Conservation (phyloP, 1,140 invertebrate species). For the Aphelinus certus region DNA sequence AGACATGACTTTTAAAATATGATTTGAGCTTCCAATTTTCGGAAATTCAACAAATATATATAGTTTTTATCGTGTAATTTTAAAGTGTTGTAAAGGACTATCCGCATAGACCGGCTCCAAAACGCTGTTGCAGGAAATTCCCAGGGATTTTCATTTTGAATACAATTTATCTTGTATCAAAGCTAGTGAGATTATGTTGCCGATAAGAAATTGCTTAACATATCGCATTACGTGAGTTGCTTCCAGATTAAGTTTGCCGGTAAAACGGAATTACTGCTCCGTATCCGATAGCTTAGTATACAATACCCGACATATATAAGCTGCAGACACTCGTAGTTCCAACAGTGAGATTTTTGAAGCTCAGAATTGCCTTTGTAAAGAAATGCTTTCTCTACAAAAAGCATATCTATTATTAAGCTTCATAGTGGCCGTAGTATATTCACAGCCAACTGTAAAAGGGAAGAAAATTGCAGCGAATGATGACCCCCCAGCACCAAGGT, state of each 20-base stretch:
- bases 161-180: not conserved
- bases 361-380: not conserved
- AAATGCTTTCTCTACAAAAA: not conserved
- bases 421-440: not conserved
- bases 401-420: not conserved
- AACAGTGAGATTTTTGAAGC: not conserved
- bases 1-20: no score
- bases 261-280: conserved; percentile 16
- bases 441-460: not conserved
- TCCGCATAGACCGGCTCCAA: no score
- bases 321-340: not conserved
- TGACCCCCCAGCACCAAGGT: conserved; percentile 45
- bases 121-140: no score
- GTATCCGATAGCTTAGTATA: not conserved
- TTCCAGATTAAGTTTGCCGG: conserved; percentile 5
- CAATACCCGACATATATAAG: not conserved
- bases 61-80: no score
- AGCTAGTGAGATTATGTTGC: not conserved
- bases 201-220: conserved; percentile 24
- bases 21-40: no score
- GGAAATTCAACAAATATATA: no score
- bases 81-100: no score
- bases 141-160: no score
- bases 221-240: conserved; percentile 20
- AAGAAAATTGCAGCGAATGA: not conserved